Percentiles rank a stretch among this genome's conserved stretches.
phyloP scores from a whole-genome alignment of 2,797 vertebrate genomes.

The Danio aesculapii region DNA sequence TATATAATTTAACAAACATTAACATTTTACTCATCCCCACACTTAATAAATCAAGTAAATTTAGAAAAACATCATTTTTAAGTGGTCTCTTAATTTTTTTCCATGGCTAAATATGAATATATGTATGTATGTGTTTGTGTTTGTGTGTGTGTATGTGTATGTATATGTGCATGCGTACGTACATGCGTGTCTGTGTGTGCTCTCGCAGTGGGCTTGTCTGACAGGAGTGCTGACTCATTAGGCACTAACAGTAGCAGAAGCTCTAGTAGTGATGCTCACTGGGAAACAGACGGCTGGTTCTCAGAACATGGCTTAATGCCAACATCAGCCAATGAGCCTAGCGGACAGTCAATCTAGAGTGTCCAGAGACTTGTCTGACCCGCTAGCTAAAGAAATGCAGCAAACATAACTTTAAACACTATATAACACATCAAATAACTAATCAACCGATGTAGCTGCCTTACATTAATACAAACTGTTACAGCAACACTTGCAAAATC shows the following conservation, averaged over 20 bases:
- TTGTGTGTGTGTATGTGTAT: slow-evolving; percentile 4
- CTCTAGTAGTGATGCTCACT: slow-evolving; percentile 52
- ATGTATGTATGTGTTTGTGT: background rate
- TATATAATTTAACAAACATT: no score
- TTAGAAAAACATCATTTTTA: no score
- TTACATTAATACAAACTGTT: background rate
- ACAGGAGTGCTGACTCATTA: slow-evolving; percentile 61
- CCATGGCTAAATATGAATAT: no score
- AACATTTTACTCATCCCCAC: no score
- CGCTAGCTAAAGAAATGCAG: background rate
- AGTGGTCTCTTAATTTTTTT: background rate
- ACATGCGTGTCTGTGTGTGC: slow-evolving; percentile 6
- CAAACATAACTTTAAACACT: background rate
- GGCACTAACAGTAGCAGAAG: slow-evolving; percentile 47
- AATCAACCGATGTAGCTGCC: background rate
- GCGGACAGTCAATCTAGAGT: slow-evolving; percentile 1
- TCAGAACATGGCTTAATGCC: slow-evolving; percentile 45
- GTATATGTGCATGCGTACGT: slow-evolving; percentile 8
- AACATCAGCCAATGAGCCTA: slow-evolving; percentile 23
- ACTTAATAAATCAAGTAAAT: no score
- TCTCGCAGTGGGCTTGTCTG: slow-evolving; percentile 40
- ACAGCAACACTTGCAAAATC: background rate
- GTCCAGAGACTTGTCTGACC: background rate
- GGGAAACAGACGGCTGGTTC: slow-evolving; percentile 44
- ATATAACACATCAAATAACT: background rate